Evolutionary conservation across 2,888 invertebrate species (phyloP).

Genomic region (Oscheius sp.): DNA sequence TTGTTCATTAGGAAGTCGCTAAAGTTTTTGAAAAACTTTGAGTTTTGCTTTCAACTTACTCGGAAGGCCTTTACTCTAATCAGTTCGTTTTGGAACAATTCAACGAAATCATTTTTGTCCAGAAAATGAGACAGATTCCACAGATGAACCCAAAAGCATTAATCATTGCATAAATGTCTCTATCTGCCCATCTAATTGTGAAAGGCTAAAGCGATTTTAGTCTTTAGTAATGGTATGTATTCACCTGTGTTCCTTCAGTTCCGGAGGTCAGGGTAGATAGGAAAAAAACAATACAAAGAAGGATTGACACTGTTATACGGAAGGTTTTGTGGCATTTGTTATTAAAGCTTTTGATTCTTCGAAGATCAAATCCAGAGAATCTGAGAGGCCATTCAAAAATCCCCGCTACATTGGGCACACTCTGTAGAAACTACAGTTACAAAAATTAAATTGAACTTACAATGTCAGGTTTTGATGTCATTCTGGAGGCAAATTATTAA

Average conservation of each 20-base stretch:
- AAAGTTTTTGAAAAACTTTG: not conserved
- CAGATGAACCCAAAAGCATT: constrained; percentile 8
- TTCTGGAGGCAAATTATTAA: too few species aligned
- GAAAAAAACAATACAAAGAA: not conserved
- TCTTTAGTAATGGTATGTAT: not conserved
- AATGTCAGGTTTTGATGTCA: too few species aligned
- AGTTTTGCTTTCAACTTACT: not conserved
- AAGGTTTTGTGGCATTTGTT: not conserved
- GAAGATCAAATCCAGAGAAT: constrained; percentile 4
- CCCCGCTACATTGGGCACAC: too few species aligned
- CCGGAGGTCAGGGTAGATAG: not conserved
- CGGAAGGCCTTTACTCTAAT: not conserved
- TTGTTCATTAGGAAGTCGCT: constrained; percentile 14
- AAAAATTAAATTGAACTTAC: too few species aligned
- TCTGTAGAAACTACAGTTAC: too few species aligned
- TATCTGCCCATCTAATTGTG: constrained; percentile 16
- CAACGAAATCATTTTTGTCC: constrained; percentile 19
- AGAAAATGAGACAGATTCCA: constrained; percentile 14
- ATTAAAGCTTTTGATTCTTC: not conserved
- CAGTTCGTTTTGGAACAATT: constrained; percentile 12
- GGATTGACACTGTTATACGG: not conserved
- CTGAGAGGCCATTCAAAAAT: not conserved
- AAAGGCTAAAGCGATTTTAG: constrained; percentile 11
- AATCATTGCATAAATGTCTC: not conserved
- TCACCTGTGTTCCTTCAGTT: not conserved